Conservation (phyloP, 2,113 vertebrate genomes). For the Forbesichthys agassizii region DNA sequence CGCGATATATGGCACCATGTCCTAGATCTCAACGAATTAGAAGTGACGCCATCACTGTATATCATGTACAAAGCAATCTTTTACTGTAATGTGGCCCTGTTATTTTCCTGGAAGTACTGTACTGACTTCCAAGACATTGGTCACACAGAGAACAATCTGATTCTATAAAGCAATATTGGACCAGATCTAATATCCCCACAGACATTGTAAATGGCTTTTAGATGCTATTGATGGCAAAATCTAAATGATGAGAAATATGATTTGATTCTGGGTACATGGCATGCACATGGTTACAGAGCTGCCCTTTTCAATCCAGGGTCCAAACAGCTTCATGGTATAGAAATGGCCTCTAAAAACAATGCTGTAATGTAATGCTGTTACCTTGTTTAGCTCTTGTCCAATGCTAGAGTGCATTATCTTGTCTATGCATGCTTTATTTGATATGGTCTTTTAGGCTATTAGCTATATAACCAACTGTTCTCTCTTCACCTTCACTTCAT, state of each 20-base stretch:
- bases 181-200: slow-evolving; percentile 25
- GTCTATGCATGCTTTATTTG: no score
- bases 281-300: slow-evolving; percentile 6
- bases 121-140: slow-evolving; percentile 23
- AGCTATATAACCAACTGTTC: background rate
- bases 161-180: slow-evolving; percentile 21
- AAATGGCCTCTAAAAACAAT: background rate
- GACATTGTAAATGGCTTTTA: slow-evolving; percentile 16
- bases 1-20: background rate
- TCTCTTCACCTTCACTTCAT: background rate
- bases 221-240: slow-evolving; percentile 21
- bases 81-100: slow-evolving; percentile 4
- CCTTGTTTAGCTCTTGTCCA: background rate
- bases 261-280: background rate
- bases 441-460: slow-evolving; percentile 1
- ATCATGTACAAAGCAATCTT: background rate
- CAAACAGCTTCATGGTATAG: background rate
- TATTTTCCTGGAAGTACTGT: slow-evolving; percentile 25
- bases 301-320: slow-evolving; percentile 8
- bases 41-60: slow-evolving; percentile 15
- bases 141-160: slow-evolving; percentile 21
- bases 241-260: slow-evolving; percentile 14
- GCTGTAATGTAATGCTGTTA: background rate
- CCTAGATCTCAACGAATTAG: slow-evolving; percentile 17
- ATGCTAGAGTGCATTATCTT: background rate